Conservation (phyloP, 2,797 vertebrate genomes). For the Mastacembelus armatus region DNA sequence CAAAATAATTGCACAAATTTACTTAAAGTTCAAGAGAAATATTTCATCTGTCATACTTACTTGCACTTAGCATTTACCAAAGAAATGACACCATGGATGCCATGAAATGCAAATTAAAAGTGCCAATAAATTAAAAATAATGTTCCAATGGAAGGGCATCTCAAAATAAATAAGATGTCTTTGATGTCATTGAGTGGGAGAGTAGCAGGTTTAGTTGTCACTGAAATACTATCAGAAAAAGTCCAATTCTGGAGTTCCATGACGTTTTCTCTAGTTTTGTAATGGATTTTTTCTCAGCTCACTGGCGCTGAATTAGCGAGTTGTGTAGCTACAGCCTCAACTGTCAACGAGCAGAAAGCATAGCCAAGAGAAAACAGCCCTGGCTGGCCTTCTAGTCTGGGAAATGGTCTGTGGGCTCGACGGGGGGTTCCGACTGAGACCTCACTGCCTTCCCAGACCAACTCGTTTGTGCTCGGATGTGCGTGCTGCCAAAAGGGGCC, state of each 20-base stretch:
- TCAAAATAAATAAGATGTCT: neutral
- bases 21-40: conserved; percentile 19
- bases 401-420: conserved; percentile 83
- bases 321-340: conserved; percentile 70
- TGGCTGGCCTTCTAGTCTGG: conserved; percentile 83
- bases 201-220: conserved; percentile 39
- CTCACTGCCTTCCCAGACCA: conserved; percentile 82
- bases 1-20: conserved; percentile 13
- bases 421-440: conserved; percentile 81
- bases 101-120: conserved; percentile 15
- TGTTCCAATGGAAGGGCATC: neutral
- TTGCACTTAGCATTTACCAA: conserved; percentile 6
- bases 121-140: neutral
- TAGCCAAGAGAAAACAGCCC: conserved; percentile 76
- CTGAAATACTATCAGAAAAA: conserved; percentile 22
- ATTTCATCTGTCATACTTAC: neutral
- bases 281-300: conserved; percentile 80
- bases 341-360: conserved; percentile 78
- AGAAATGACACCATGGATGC: neutral
- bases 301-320: conserved; percentile 64
- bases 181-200: conserved; percentile 5
- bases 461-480: conserved; percentile 81
- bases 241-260: conserved; percentile 52
- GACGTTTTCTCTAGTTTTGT: conserved; percentile 69
- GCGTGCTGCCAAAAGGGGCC: conserved; percentile 82